phyloP scores from a whole-genome alignment of 2,113 vertebrate genomes.

The Centropristis striata region DNA sequence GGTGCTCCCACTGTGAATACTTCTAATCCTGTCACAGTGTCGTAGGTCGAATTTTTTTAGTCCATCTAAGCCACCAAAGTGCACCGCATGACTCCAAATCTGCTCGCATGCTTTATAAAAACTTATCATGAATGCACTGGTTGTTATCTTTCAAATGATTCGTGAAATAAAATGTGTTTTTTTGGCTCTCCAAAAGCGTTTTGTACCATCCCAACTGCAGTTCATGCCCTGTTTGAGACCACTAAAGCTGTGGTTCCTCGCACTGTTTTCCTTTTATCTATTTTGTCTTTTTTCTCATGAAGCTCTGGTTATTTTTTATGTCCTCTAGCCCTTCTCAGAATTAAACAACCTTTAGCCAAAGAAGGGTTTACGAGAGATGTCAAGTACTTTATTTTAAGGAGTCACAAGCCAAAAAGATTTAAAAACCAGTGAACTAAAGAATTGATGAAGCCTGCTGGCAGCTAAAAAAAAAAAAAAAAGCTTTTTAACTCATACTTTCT shows the following conservation, averaged over 20 bases:
- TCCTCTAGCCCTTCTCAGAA: not conserved
- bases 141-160: not conserved
- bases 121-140: not conserved
- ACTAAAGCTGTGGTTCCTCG: not conserved
- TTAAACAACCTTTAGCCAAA: no score
- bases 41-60: not conserved
- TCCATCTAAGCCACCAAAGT: not conserved
- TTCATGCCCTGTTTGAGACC: not conserved
- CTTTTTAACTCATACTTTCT: not conserved
- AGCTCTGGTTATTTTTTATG: not conserved
- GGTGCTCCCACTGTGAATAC: slow-evolving; percentile 36
- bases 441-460: not conserved
- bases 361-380: not conserved
- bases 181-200: not conserved
- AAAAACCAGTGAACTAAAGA: not conserved
- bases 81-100: not conserved
- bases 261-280: not conserved
- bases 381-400: not conserved
- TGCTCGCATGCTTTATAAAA: not conserved
- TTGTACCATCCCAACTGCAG: not conserved
- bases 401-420: not conserved
- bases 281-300: not conserved
- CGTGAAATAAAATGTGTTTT: not conserved
- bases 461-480: no score
- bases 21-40: slow-evolving; percentile 12